phyloP scores from a whole-genome alignment of 2,113 vertebrate species.

The Psittacara wagleri region DNA sequence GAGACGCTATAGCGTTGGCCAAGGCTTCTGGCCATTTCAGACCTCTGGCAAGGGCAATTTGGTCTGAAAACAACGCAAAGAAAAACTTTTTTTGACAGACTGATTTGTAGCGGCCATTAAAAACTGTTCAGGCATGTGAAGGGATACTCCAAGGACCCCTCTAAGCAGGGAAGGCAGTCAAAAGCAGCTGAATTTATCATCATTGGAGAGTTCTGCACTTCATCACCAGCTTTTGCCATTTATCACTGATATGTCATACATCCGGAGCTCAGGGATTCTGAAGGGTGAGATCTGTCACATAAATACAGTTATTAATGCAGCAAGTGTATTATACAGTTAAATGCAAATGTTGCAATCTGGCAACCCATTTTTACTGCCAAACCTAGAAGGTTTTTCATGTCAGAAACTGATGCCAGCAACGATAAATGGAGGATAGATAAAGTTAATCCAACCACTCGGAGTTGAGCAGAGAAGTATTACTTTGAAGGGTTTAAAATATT shows the following conservation, averaged over 20 bases:
- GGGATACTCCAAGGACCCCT: conserved; percentile 25
- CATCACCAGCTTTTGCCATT: conserved; percentile 28
- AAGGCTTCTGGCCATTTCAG: neutral
- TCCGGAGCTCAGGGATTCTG: conserved; percentile 6
- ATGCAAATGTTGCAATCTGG: conserved; percentile 53
- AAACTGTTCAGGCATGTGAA: neutral
- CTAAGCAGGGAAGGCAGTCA: neutral
- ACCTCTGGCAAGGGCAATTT: neutral
- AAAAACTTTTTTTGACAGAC: neutral
- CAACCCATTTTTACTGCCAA: conserved; percentile 47
- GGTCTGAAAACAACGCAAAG: neutral
- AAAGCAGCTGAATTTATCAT: conserved; percentile 41
- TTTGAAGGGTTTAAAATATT: conserved; percentile 71
- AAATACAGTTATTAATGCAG: conserved; percentile 36
- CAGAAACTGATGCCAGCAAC: conserved; percentile 45
- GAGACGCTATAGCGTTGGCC: neutral
- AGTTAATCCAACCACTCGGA: conserved; percentile 57
- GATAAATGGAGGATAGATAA: conserved; percentile 61
- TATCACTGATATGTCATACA: neutral
- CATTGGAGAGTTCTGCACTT: neutral
- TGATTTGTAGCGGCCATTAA: conserved; percentile 53
- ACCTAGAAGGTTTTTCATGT: conserved; percentile 44
- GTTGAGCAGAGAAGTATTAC: conserved; percentile 61
- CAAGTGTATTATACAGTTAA: conserved; percentile 29
- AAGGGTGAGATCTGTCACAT: conserved; percentile 44